Evolutionary conservation across 1,140 invertebrate genomes (phyloP).

Genomic region (Apis florea): DNA sequence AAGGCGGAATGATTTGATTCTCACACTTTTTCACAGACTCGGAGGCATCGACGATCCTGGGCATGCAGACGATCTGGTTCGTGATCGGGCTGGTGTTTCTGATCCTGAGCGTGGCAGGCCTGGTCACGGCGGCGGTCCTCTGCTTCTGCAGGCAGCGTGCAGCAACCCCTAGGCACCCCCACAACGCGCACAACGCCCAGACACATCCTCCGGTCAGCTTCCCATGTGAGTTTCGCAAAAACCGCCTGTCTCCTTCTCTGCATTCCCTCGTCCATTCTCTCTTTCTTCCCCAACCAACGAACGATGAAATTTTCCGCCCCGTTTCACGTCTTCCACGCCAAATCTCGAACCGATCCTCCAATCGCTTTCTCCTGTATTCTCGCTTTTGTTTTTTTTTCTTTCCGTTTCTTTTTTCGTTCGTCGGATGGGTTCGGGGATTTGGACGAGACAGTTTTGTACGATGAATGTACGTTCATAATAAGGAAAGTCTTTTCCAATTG

Average conservation of each 20-base stretch:
- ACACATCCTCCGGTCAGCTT: slow-evolving; percentile 77
- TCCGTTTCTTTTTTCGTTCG: too few relatives aligned
- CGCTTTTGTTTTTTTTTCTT: too few relatives aligned
- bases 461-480: too few relatives aligned
- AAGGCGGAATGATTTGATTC: neutral
- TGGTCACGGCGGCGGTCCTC: slow-evolving; percentile 85
- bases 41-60: slow-evolving; percentile 86
- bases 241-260: slow-evolving; percentile 28
- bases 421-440: too few relatives aligned
- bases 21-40: slow-evolving; percentile 81
- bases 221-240: slow-evolving; percentile 75
- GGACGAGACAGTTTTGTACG: too few relatives aligned
- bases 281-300: too few relatives aligned
- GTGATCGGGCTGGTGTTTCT: slow-evolving; percentile 85
- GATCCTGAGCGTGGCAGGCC: slow-evolving; percentile 84
- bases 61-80: slow-evolving; percentile 88
- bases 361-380: too few relatives aligned
- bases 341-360: too few relatives aligned
- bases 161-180: slow-evolving; percentile 78
- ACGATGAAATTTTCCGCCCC: too few relatives aligned
- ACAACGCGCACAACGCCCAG: slow-evolving; percentile 80
- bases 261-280: slow-evolving; percentile 18
- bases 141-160: slow-evolving; percentile 87
- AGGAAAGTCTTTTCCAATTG: too few relatives aligned
- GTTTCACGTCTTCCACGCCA: too few relatives aligned